Conservation (phyloP, 2,113 vertebrate species). For the Plotosus lineatus region DNA sequence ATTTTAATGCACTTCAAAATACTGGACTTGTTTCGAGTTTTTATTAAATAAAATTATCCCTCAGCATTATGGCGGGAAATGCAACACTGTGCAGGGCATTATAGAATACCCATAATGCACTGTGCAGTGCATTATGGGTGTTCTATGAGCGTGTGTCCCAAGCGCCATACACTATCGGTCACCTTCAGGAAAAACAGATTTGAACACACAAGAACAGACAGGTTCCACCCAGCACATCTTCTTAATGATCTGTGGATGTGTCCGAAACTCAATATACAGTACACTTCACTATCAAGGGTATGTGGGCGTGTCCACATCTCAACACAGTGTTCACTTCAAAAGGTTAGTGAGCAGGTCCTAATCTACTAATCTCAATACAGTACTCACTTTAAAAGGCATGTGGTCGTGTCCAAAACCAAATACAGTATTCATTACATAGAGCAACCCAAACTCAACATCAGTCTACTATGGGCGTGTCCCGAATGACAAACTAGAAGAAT, state of each 20-base stretch:
- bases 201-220: too few species aligned
- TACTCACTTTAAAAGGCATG: too few species aligned
- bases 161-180: too few species aligned
- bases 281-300: too few species aligned
- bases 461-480: neutral
- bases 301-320: neutral
- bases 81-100: neutral
- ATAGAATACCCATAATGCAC: too few species aligned
- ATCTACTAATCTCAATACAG: too few species aligned
- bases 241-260: too few species aligned
- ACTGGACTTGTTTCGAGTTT: constrained; percentile 3
- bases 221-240: too few species aligned
- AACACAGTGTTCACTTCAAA: too few species aligned
- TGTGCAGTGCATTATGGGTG: neutral
- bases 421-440: neutral
- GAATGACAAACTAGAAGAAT: neutral
- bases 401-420: neutral
- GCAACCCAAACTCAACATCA: neutral
- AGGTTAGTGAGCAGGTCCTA: neutral
- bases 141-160: neutral
- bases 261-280: too few species aligned
- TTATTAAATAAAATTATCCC: neutral
- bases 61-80: neutral
- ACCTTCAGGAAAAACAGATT: too few species aligned
- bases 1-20: neutral